Percentiles rank a stretch among this genome's conserved stretches.
Conservation (phyloP, 2,113 vertebrate genomes). For the Morphnarchus princeps region DNA sequence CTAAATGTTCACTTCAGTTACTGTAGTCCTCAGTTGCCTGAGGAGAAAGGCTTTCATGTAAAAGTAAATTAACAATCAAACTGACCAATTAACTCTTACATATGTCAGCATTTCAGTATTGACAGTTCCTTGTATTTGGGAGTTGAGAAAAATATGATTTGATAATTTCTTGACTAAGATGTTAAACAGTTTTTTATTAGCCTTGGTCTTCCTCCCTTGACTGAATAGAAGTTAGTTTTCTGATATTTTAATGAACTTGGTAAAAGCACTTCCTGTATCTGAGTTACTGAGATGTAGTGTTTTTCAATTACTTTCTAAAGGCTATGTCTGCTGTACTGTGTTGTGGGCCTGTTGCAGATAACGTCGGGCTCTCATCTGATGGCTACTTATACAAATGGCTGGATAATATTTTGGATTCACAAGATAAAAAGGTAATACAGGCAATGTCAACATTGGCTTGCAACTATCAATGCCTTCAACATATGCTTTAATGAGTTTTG, state of each 20-base stretch:
- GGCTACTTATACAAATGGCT: constrained; percentile 99
- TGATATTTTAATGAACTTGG: neutral
- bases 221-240: neutral
- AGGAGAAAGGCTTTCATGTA: neutral
- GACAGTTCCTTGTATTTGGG: neutral
- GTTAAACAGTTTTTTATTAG: neutral
- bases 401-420: constrained; percentile 98
- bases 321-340: constrained; percentile 99
- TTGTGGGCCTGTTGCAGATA: constrained; percentile 97
- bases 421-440: constrained; percentile 91
- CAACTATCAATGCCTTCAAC: neutral
- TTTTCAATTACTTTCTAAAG: constrained; percentile 72
- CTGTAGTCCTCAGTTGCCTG: neutral
- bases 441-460: neutral
- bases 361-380: constrained; percentile 96
- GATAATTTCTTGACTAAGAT: neutral
- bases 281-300: constrained; percentile 17
- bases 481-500: neutral
- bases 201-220: neutral
- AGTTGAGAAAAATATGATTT: neutral
- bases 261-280: neutral
- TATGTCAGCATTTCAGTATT: neutral
- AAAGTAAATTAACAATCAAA: neutral
- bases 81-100: neutral
- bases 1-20: neutral